Evolutionary conservation across 2,797 vertebrate genomes (phyloP).

Genomic region (Odontamblyopus rebecca): DNA sequence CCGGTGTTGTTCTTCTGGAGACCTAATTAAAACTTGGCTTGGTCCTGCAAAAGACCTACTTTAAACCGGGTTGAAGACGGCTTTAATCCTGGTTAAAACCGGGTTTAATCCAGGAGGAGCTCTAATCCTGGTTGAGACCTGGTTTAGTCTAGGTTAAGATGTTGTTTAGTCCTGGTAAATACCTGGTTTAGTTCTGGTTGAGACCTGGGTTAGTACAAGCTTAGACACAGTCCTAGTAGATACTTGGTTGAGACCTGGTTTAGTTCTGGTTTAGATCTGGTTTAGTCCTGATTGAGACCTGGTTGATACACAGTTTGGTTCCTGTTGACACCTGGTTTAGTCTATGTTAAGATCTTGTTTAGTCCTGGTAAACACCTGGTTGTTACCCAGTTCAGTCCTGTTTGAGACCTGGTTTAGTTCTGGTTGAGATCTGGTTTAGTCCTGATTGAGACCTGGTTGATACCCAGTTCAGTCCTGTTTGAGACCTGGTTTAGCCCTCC

Average conservation of each 20-base stretch:
- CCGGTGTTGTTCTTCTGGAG: no score
- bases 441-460: no score
- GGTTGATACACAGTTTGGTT: no score
- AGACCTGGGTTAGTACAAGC: background rate
- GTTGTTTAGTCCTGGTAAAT: background rate
- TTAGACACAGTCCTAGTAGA: background rate
- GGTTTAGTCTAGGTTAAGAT: background rate
- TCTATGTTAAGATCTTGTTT: background rate
- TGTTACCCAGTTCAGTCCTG: no score
- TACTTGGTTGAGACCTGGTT: background rate
- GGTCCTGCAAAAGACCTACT: no score
- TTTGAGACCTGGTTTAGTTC: background rate
- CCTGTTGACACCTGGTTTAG: background rate
- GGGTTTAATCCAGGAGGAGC: background rate
- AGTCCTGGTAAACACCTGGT: background rate
- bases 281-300: background rate
- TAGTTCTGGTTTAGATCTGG: background rate
- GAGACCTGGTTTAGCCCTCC: no score
- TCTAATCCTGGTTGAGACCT: background rate
- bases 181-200: background rate
- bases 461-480: no score
- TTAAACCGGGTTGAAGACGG: background rate
- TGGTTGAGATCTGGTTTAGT: no score
- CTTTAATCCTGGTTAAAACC: background rate
- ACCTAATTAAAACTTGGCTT: background rate